Base-by-base conservation (phyloP, 2,888 invertebrate genomes). In the Frankliniella fusca region DNA sequence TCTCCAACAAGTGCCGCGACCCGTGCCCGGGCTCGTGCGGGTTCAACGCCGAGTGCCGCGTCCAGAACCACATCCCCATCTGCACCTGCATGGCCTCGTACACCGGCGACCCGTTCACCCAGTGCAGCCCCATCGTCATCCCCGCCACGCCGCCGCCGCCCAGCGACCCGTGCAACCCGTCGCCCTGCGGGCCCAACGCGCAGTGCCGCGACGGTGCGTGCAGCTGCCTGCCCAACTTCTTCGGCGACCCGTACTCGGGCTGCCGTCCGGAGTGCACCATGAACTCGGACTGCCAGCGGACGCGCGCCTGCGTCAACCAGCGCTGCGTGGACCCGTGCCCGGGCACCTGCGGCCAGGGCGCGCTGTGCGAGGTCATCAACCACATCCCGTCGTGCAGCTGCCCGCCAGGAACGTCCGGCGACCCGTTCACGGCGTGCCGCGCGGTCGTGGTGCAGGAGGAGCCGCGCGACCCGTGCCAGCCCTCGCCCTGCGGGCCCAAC, bases 181-280 rank as follows among this genome's bases (percentile, higher is more conserved):
- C 90, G n/a, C 91, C 91, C n/a, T 92, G 92, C 85, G 92, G 92
- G n/a, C 90, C 90, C 12, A 91, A 91, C 85, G 91, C 94, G 18
- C 90, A 92, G 85, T 96, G 96, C 85, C 90, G 89, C 84, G 90
- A 90, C 54, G 88, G 89, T 85, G 87, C 89, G 85, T 90, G 93
- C 87, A 86, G 87, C 2, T 89, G 89, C 83, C 83, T 86, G 38
- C 84, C 87, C 0, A 88, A 88, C 23, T 89, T 88, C 84, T 87
- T 87, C 49, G 90, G 90, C 9, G 88, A 90, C 86, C 90, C 90
- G 18, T 89, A 89, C 82, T 80, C 93, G 93, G 91, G 91, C 83
- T 95, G 95, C 87, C 91, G 91, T 84, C 94, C 95, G 0, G 95
- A 95, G 88, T 95, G 94, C 87, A 90, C 93, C 28, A 91, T 92